Base-by-base conservation (phyloP, 2,113 vertebrate species). In the Platycercus adscitus region DNA sequence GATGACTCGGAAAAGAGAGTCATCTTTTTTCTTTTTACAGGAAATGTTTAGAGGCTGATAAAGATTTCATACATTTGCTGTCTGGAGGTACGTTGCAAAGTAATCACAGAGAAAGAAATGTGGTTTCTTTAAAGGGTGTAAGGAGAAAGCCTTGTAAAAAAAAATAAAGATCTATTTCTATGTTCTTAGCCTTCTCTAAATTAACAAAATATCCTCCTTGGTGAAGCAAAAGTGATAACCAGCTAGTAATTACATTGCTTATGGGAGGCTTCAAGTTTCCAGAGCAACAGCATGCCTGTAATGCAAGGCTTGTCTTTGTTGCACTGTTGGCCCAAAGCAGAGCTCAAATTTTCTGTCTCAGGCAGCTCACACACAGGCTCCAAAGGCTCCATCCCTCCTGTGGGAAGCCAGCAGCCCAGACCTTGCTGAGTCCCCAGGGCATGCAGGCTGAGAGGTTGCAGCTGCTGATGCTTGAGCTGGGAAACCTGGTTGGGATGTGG, bases 171-270 rank as follows among this genome's bases (percentile, higher is more conserved):
- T 44, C 18, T 77, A 69, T 93, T 94, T 94, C 37, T 64, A 63
- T 64, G 69, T 81, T 86, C 81, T 91, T 70, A 91, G 41, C 47
- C 65, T 76, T 65, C 39, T 68, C 55, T 88, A 53, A 89, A 88
- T 78, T 92, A 91, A 70, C 68, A 89, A 82, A 73, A 91, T 80
- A 68, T 94, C 71, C 37, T 94, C 47, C 65, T 84, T 73, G 56
- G 66, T 86, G 73, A 88, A 95, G 69, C 17, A 92, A 55, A 93
- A 94, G 53, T 47, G 89, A 94, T 95, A 95, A 97, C 81, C 49
- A 93, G 56, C 72, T 89, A 84, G 80, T 91, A 96, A 91, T 65
- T 93, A 65, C 89, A 93, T 93, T 88, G 72, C 82, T 95, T 93
- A 53, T 44, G 44, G 49, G 68, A 95, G 77, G 61, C 86, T 92